These are phyloP conservation scores for Lutraria rhynchaena DNA, from an alignment of 1,140 invertebrate genomes.

Conservation along the genomic window DNA sequence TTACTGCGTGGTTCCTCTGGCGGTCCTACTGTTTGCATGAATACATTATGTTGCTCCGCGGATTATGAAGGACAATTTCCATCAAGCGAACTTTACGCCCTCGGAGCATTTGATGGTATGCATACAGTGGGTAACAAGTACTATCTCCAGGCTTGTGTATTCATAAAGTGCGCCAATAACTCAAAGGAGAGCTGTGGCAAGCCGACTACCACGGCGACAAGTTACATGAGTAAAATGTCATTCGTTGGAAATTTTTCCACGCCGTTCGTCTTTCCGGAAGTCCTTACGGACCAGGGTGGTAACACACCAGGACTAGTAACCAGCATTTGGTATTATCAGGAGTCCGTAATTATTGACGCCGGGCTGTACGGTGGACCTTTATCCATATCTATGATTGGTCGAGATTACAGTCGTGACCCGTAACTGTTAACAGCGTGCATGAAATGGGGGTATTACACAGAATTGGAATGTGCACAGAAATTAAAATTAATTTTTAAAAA, in stretches of 20 bases:
- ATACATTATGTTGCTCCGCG: conserved; percentile 64
- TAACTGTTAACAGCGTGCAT: no score
- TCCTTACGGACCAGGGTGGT: conserved; percentile 11
- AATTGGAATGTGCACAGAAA: no score
- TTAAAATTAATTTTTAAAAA: no score
- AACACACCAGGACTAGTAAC: conserved; percentile 9
- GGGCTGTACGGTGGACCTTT: conserved; percentile 32
- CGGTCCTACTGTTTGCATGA: conserved; percentile 53
- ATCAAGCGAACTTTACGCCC: conserved; percentile 53
- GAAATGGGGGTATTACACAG: no score
- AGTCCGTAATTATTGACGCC: conserved; percentile 37
- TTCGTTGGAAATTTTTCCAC: conserved; percentile 51
- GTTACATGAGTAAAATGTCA: conserved; percentile 44
- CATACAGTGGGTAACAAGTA: conserved; percentile 50
- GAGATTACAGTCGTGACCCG: conserved; percentile 26
- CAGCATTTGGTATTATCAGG: conserved; percentile 28
- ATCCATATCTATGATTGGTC: conserved; percentile 11
- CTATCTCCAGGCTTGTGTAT: conserved; percentile 65
- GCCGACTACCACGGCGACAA: conserved; percentile 5
- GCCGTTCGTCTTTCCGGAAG: conserved; percentile 48
- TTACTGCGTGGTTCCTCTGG: neutral
- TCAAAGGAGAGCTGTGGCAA: conserved; percentile 29
- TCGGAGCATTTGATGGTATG: conserved; percentile 68
- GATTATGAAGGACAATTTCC: conserved; percentile 46
- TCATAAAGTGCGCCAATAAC: conserved; percentile 63